Conservation (phyloP, 2,797 vertebrate genomes). For the Sebastiscus tertius region DNA sequence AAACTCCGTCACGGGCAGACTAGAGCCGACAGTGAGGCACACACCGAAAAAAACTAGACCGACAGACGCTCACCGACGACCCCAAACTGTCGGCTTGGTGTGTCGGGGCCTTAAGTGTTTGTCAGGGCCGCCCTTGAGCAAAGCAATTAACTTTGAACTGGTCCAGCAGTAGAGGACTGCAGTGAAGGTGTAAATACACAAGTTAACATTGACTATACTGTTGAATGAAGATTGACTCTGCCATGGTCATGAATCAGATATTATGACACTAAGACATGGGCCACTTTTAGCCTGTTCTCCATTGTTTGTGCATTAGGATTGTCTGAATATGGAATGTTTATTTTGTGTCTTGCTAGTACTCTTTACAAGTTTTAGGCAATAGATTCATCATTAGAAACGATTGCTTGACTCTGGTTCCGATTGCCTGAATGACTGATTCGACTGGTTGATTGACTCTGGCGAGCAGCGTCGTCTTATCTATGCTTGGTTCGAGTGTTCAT, state of each 20-base stretch:
- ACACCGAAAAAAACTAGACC: too few relatives aligned
- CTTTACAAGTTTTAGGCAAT: conserved; percentile 27
- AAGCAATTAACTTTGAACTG: not conserved
- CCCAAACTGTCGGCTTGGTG: too few relatives aligned
- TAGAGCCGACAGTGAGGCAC: too few relatives aligned
- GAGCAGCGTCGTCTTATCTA: conserved; percentile 4
- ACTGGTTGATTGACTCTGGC: conserved; percentile 11
- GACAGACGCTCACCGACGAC: too few relatives aligned
- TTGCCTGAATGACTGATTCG: conserved; percentile 37
- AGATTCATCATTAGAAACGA: conserved; percentile 27
- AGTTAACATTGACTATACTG: not conserved
- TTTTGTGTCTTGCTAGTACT: conserved; percentile 47
- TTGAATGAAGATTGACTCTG: not conserved
- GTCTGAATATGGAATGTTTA: conserved; percentile 68
- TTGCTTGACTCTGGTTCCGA: conserved; percentile 39
- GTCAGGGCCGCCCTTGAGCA: not conserved
- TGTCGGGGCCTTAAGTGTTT: not conserved
- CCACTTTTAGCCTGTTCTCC: conserved; percentile 44
- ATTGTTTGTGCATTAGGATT: conserved; percentile 56
- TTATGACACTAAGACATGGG: not conserved
- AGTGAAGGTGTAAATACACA: not conserved
- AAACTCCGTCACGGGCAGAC: too few relatives aligned
- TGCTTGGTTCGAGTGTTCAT: conserved; percentile 46
- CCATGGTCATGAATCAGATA: not conserved
- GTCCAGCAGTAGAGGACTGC: not conserved